These are phyloP conservation scores for Heteractis magnifica DNA, from an alignment of 92 coral and sea anemone species.

Conservation along the genomic window DNA sequence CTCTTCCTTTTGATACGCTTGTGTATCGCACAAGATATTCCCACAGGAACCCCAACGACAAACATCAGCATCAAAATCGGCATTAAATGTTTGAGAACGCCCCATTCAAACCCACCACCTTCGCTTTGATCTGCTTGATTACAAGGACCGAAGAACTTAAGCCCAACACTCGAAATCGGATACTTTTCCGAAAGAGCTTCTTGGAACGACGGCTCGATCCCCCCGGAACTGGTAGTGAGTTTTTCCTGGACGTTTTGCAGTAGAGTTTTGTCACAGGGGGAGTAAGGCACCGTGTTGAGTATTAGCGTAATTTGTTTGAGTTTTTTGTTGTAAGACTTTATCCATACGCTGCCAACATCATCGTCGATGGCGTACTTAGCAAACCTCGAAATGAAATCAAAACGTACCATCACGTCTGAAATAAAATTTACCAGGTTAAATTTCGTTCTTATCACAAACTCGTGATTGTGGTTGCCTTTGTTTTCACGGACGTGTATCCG, in stretches of 20 bases:
- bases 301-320: constrained; percentile 39
- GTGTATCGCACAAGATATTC: constrained; percentile 51
- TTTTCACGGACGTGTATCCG: constrained; percentile 44
- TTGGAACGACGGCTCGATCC: constrained; percentile 44
- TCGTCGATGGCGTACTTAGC: constrained; percentile 40
- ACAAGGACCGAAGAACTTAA: constrained; percentile 67
- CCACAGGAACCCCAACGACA: constrained; percentile 77
- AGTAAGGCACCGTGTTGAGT: constrained; percentile 57
- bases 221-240: constrained; percentile 43
- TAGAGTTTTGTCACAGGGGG: constrained; percentile 52
- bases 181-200: constrained; percentile 49
- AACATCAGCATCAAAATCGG: constrained; percentile 57
- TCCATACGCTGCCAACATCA: constrained; percentile 45
- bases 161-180: constrained; percentile 39
- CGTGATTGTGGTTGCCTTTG: constrained; percentile 52
- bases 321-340: constrained; percentile 51
- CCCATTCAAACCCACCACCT: constrained; percentile 61
- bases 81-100: constrained; percentile 57
- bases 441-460: constrained; percentile 49
- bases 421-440: constrained; percentile 43
- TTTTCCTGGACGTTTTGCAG: constrained; percentile 23
- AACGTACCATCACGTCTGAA: constrained; percentile 44
- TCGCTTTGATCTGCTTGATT: constrained; percentile 18
- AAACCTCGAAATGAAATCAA: constrained; percentile 46
- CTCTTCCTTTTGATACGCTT: constrained; percentile 41